These are phyloP conservation scores for Arvicanthis niloticus DNA, from an alignment of 2,113 vertebrate genomes.

Conservation along the genomic window DNA sequence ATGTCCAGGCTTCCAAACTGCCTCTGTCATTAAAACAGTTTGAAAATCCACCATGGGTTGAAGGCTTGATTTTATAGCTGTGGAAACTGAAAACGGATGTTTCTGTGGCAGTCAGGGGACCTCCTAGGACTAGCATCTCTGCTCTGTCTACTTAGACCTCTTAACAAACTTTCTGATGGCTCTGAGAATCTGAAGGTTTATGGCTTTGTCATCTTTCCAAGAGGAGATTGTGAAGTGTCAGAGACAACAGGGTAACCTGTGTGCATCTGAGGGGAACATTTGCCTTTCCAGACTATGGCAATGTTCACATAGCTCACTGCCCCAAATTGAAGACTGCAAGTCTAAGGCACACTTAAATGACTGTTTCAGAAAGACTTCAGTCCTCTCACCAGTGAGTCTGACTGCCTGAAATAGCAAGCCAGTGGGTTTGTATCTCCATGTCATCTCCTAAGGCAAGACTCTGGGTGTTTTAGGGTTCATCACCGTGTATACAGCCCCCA, in stretches of 20 bases:
- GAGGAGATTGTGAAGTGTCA: slow-evolving; percentile 13
- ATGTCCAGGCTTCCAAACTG: slow-evolving; percentile 52
- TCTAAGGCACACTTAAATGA: neutral
- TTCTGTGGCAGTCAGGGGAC: neutral
- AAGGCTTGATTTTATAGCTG: slow-evolving; percentile 43
- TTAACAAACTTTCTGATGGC: neutral
- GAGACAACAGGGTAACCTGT: neutral
- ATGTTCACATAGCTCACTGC: neutral
- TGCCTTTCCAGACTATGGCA: neutral
- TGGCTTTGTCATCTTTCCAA: neutral
- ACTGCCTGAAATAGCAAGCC: neutral
- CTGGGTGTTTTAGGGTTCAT: neutral
- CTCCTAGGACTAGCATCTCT: slow-evolving; percentile 14
- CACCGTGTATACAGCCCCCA: neutral
- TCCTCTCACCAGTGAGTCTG: neutral
- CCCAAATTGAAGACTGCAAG: neutral
- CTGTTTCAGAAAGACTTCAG: neutral
- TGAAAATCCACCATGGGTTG: slow-evolving; percentile 20
- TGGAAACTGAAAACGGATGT: neutral
- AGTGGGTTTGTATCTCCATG: neutral
- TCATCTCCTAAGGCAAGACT: neutral
- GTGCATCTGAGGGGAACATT: neutral
- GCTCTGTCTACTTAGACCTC: neutral
- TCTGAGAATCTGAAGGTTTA: neutral
- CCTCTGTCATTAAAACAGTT: slow-evolving; percentile 77